Conservation (phyloP, 1,140 invertebrate genomes). For the Hyles euphorbiae region DNA sequence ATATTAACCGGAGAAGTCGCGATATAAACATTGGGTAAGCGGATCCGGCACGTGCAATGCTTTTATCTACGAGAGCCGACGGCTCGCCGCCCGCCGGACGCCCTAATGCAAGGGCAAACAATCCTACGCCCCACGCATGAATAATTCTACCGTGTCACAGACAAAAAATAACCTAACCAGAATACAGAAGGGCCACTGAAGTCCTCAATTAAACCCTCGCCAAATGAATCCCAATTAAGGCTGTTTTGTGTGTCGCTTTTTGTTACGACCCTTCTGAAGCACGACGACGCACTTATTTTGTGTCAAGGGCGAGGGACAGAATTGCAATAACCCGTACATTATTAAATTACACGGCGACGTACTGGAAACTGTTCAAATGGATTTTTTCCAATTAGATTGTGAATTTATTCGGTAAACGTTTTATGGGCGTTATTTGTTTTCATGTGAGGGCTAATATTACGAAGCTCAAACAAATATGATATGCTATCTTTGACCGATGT, state of each 20-base stretch:
- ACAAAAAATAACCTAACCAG: conserved; percentile 3
- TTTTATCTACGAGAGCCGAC: conserved; percentile 58
- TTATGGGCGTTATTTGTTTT: conserved; percentile 1
- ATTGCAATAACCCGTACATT: conserved; percentile 61
- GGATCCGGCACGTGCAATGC: conserved; percentile 65
- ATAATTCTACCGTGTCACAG: conserved; percentile 44
- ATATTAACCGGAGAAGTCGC: conserved; percentile 19
- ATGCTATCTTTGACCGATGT: neutral
- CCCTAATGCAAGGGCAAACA: conserved; percentile 64
- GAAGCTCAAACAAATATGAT: neutral
- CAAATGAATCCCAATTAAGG: too few relatives aligned
- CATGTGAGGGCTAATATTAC: neutral
- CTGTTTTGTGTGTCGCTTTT: neutral
- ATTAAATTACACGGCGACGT: conserved; percentile 60
- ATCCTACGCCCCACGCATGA: conserved; percentile 53
- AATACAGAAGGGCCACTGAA: neutral
- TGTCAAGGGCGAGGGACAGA: conserved; percentile 42
- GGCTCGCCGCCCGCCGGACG: conserved; percentile 24
- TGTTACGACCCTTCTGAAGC: conserved; percentile 5
- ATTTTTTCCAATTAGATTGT: conserved; percentile 22
- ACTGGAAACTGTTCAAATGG: conserved; percentile 31
- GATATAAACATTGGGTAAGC: conserved; percentile 65
- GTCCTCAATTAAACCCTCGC: neutral
- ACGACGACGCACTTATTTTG: conserved; percentile 1
- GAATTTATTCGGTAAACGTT: conserved; percentile 8